These are phyloP conservation scores for Macropodus opercularis DNA, from an alignment of 2,797 vertebrate species.

Conservation along the genomic window DNA sequence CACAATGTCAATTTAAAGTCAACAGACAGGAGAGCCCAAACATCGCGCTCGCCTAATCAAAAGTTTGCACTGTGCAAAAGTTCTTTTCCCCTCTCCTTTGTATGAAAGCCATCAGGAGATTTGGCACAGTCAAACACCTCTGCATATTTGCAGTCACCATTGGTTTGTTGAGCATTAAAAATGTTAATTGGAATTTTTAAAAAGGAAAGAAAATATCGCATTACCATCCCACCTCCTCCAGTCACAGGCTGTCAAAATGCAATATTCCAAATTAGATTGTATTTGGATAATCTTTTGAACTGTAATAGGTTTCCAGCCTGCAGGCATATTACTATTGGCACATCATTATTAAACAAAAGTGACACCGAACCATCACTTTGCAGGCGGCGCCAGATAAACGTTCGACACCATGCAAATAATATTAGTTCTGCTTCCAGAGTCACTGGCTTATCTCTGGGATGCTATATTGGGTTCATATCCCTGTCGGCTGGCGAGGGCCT, in stretches of 20 bases:
- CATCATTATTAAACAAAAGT: slow-evolving; percentile 89
- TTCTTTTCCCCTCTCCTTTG: slow-evolving; percentile 44
- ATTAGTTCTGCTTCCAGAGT: slow-evolving; percentile 88
- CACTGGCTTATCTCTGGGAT: slow-evolving; percentile 83
- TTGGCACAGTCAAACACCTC: slow-evolving; percentile 71
- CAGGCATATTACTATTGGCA: slow-evolving; percentile 86
- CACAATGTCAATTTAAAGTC: slow-evolving; percentile 65
- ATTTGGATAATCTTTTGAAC: slow-evolving; percentile 89
- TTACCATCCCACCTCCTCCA: slow-evolving; percentile 81
- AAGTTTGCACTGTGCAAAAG: slow-evolving; percentile 70
- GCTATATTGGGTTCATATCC: slow-evolving; percentile 86
- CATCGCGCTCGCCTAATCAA: slow-evolving; percentile 55
- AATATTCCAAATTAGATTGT: slow-evolving; percentile 89
- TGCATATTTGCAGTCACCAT: slow-evolving; percentile 75
- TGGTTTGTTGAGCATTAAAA: slow-evolving; percentile 83
- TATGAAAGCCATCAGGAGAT: slow-evolving; percentile 70
- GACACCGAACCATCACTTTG: slow-evolving; percentile 87
- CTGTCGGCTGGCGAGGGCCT: slow-evolving; percentile 83
- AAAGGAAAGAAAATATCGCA: slow-evolving; percentile 79
- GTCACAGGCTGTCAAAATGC: slow-evolving; percentile 84
- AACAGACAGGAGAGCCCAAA: slow-evolving; percentile 48
- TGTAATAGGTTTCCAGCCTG: slow-evolving; percentile 85
- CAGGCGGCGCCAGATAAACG: slow-evolving; percentile 85
- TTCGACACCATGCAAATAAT: slow-evolving; percentile 85
- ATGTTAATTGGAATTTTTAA: slow-evolving; percentile 85